phyloP scores from a whole-genome alignment of 2,888 invertebrate species.

The Troides aeacus region DNA sequence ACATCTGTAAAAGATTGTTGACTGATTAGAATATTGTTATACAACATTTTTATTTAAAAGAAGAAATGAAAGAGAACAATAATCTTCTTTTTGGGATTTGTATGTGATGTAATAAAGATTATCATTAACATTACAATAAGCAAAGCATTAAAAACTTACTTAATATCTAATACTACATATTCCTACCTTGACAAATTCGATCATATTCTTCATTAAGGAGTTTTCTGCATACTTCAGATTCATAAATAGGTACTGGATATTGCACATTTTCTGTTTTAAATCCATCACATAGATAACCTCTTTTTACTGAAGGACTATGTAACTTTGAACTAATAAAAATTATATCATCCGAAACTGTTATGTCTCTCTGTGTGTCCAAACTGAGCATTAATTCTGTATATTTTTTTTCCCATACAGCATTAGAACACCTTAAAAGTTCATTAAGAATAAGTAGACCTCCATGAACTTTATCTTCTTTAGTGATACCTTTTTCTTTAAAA shows the following conservation, averaged over 20 bases:
- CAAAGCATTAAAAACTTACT: no score
- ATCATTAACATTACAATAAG: no score
- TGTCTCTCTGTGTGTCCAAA: constrained; percentile 69
- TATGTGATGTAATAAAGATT: no score
- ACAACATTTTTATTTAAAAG: not conserved
- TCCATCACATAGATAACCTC: constrained; percentile 72
- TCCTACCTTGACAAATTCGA: constrained; percentile 83
- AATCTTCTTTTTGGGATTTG: no score
- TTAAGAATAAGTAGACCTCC: constrained; percentile 95
- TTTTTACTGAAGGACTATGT: constrained; percentile 80
- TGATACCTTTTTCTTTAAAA: constrained; percentile 86
- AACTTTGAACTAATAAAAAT: constrained; percentile 80
- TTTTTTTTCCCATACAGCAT: constrained; percentile 91
- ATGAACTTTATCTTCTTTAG: constrained; percentile 94
- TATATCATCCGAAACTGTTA: constrained; percentile 76
- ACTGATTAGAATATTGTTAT: not conserved
- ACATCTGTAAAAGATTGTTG: constrained; percentile 78
- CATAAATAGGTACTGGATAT: constrained; percentile 83
- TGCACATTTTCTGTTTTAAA: constrained; percentile 76
- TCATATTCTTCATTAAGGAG: constrained; percentile 91
- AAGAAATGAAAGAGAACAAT: no score
- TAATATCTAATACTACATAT: not conserved
- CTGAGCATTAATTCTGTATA: constrained; percentile 86
- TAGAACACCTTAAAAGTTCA: constrained; percentile 94
- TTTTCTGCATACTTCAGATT: constrained; percentile 92